Percentiles rank a stretch among this genome's conserved stretches.
phyloP scores from a whole-genome alignment of 92 coral and sea anemone genomes.

The Epizoanthus illoricatus region DNA sequence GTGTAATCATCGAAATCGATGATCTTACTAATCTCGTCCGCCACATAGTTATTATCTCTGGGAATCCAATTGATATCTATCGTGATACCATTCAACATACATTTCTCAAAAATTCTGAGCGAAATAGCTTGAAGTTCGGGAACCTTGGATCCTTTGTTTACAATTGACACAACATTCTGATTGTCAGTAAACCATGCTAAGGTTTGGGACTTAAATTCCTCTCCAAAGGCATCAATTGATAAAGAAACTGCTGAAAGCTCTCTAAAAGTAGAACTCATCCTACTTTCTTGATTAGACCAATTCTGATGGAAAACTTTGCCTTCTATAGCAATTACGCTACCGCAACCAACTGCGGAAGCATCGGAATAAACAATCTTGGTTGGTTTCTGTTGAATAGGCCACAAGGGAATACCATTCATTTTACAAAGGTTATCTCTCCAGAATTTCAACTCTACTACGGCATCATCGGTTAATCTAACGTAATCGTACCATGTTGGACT shows the following conservation, averaged over 20 bases:
- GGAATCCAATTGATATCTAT: constrained; percentile 56
- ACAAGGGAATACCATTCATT: constrained; percentile 46
- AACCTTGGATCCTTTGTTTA: constrained; percentile 47
- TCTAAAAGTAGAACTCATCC: constrained; percentile 55
- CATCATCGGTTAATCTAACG: constrained; percentile 28
- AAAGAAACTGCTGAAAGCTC: constrained; percentile 50
- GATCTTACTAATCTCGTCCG: constrained; percentile 57
- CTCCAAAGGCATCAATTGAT: constrained; percentile 43
- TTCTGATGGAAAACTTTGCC: constrained; percentile 62
- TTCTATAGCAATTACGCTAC: constrained; percentile 42
- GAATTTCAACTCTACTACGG: constrained; percentile 28
- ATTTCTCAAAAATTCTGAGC: constrained; percentile 37
- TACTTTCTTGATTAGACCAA: constrained; percentile 53
- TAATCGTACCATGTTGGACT: constrained; percentile 43
- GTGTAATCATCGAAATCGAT: too few species aligned
- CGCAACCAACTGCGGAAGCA: constrained; percentile 45
- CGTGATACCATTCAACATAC: constrained; percentile 32
- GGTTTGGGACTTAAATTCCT: constrained; percentile 28
- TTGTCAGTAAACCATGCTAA: constrained; percentile 55
- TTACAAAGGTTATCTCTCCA: constrained; percentile 39
- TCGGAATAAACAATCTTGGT: constrained; percentile 46
- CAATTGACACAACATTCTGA: constrained; percentile 44
- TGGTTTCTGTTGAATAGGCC: constrained; percentile 42
- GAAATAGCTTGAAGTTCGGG: constrained; percentile 44
- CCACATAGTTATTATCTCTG: constrained; percentile 34